Conservation (phyloP, 2,888 invertebrate species). For the Dryobotodes eremita region DNA sequence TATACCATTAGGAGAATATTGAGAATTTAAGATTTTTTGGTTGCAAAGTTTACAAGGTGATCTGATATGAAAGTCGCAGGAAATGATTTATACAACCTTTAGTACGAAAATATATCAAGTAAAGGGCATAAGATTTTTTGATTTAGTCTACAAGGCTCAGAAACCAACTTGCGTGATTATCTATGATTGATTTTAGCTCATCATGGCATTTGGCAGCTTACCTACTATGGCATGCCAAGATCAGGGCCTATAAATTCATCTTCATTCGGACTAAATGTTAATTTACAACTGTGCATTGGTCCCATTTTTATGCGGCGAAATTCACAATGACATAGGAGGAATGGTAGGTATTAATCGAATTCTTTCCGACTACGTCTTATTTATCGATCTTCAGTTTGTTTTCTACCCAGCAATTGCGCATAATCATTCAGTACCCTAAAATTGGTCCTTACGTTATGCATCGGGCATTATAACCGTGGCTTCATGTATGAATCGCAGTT, state of each 20-base stretch:
- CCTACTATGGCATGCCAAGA: neutral
- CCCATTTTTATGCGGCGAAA: neutral
- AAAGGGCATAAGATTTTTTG: neutral
- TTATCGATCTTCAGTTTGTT: neutral
- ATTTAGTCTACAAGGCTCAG: neutral
- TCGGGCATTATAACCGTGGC: neutral
- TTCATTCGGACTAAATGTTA: neutral
- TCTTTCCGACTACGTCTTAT: neutral
- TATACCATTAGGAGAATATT: slow-evolving; percentile 40
- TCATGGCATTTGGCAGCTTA: neutral
- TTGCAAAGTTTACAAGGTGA: slow-evolving; percentile 9
- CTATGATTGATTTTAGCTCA: neutral
- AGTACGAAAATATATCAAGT: neutral
- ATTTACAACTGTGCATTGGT: neutral
- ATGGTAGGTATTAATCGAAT: neutral
- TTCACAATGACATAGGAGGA: neutral
- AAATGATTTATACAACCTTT: slow-evolving; percentile 24
- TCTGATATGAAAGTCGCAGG: slow-evolving; percentile 9
- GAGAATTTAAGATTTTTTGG: slow-evolving; percentile 10
- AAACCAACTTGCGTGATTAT: neutral
- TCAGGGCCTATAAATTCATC: neutral
- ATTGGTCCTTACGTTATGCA: neutral
- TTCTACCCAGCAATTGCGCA: neutral
- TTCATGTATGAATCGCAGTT: slow-evolving; percentile 32
- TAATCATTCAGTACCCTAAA: slow-evolving; percentile 3